Percentiles rank a stretch among this genome's conserved stretches.
These are phyloP conservation scores for Petaurus breviceps DNA, from an alignment of 2,113 vertebrate genomes.

Conservation along the genomic window DNA sequence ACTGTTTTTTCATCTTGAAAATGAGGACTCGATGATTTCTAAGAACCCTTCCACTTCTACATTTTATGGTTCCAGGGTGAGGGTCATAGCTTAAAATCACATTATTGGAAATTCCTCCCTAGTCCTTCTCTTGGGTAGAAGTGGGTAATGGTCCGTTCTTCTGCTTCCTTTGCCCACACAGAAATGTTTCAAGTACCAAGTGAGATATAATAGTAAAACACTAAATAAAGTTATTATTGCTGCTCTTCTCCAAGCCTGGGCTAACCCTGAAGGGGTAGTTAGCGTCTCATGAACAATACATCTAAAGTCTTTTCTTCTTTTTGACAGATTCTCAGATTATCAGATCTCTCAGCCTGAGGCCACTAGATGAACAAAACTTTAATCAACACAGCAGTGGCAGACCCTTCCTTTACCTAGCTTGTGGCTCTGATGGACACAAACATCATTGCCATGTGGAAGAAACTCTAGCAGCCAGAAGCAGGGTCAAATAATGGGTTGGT, in stretches of 20 bases:
- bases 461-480: slow-evolving; percentile 17
- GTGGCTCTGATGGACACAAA: slow-evolving; percentile 95
- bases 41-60: neutral
- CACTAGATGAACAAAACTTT: slow-evolving; percentile 85
- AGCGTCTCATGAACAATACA: neutral
- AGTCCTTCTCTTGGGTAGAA: neutral
- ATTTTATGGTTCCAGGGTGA: neutral
- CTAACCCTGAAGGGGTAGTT: neutral
- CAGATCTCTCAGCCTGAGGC: slow-evolving; percentile 79
- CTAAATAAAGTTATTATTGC: neutral
- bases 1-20: neutral
- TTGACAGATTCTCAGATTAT: slow-evolving; percentile 92
- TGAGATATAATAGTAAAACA: neutral
- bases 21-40: neutral
- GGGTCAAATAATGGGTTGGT: neutral
- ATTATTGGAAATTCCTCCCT: neutral
- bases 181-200: neutral
- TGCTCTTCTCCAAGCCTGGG: neutral
- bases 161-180: neutral
- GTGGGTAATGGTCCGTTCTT: neutral
- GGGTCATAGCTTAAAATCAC: neutral
- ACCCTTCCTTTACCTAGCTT: slow-evolving; percentile 89
- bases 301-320: neutral
- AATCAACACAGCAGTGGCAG: slow-evolving; percentile 90
- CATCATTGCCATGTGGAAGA: slow-evolving; percentile 93